Evolutionary conservation across 2,888 invertebrate genomes (phyloP).

Genomic region (Watsonalla binaria): DNA sequence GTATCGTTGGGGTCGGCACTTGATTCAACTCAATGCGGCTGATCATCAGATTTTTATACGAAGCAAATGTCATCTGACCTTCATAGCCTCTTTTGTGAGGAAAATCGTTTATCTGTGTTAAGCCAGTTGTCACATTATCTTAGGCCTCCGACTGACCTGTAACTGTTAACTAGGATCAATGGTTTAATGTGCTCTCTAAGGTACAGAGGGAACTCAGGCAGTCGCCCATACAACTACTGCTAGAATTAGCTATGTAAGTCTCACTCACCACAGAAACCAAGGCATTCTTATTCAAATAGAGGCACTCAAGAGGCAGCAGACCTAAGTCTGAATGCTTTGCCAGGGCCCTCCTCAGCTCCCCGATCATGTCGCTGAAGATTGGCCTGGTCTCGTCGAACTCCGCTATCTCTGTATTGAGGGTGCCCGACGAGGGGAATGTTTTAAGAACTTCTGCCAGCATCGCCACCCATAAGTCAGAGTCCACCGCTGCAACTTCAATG

Average conservation of each 20-base stretch:
- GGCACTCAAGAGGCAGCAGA: conserved; percentile 96
- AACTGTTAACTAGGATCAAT: too few species aligned
- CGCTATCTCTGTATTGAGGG: conserved; percentile 91
- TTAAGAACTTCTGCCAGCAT: conserved; percentile 97
- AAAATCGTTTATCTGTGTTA: too few species aligned
- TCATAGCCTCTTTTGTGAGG: too few species aligned
- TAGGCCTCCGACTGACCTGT: too few species aligned
- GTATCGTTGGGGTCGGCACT: too few species aligned
- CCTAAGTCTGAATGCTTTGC: conserved; percentile 91
- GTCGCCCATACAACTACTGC: too few species aligned
- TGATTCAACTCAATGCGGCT: too few species aligned
- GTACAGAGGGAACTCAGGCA: too few species aligned
- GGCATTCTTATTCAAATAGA: conserved; percentile 96
- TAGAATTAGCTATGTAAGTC: conserved; percentile 5
- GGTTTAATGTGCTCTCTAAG: too few species aligned
- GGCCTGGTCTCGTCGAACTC: conserved; percentile 93
- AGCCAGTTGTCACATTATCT: too few species aligned
- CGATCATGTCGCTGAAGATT: conserved; percentile 93
- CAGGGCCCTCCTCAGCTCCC: conserved; percentile 88
- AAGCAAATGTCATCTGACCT: too few species aligned
- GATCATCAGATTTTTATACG: too few species aligned
- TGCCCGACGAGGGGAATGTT: conserved; percentile 93
- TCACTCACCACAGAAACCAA: conserved; percentile 88
- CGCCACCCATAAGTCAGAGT: conserved; percentile 98
- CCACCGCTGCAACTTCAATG: conserved; percentile 93